Evolutionary conservation across 2,113 vertebrate genomes (phyloP).

Genomic region (Antidorcas marsupialis): DNA sequence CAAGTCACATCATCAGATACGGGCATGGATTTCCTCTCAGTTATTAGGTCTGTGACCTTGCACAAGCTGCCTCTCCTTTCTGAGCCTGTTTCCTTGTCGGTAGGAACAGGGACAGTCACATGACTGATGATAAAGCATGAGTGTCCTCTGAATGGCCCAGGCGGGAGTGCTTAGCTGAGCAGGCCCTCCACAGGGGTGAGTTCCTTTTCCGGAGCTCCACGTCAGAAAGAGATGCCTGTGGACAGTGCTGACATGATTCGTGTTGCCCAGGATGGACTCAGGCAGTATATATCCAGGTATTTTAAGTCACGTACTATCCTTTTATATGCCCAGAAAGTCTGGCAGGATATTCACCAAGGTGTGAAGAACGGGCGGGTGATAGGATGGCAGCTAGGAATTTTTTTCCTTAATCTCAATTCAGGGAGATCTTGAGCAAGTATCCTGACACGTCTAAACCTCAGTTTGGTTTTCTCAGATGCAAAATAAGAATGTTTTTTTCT

Average conservation of each 20-base stretch:
- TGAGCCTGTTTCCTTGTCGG: background rate
- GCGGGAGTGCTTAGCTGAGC: background rate
- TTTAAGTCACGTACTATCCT: background rate
- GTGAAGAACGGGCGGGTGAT: background rate
- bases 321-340: background rate
- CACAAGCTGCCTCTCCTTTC: background rate
- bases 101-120: background rate
- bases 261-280: background rate
- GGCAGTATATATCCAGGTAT: background rate
- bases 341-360: background rate
- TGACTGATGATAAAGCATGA: background rate
- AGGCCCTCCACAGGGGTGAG: accelerated
- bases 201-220: background rate
- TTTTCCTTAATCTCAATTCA: background rate
- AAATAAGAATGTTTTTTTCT: background rate
- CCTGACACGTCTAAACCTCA: background rate
- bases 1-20: background rate
- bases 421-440: background rate
- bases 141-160: background rate
- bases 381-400: background rate
- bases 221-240: background rate
- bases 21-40: background rate
- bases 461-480: background rate
- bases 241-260: background rate
- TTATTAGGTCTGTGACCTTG: background rate